phyloP scores from a whole-genome alignment of 2,888 invertebrate genomes.

The Melinaea menophilus region DNA sequence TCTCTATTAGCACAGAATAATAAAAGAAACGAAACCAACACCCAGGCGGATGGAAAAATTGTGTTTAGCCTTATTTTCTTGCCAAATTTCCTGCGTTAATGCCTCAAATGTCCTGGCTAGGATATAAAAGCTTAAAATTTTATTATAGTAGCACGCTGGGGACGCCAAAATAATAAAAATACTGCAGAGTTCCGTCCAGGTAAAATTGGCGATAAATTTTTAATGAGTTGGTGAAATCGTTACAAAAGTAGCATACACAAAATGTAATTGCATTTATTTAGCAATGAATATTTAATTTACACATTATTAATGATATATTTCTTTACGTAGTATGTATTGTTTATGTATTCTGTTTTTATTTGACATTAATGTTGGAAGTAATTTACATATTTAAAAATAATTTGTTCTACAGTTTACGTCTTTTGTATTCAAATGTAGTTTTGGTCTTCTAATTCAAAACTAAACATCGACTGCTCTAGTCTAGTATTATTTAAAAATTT shows the following conservation, averaged over 20 bases:
- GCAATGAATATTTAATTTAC: not conserved
- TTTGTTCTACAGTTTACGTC: too few species aligned
- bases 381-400: too few species aligned
- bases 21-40: too few species aligned
- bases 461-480: not conserved
- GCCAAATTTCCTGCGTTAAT: constrained; percentile 21
- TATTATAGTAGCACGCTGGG: constrained; percentile 27
- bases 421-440: too few species aligned
- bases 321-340: not conserved
- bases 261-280: constrained; percentile 15
- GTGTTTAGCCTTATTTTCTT: constrained; percentile 14
- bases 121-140: constrained; percentile 33
- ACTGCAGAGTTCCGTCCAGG: constrained; percentile 26
- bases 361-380: too few species aligned
- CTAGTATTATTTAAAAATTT: not conserved
- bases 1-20: too few species aligned
- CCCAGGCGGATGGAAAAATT: not conserved
- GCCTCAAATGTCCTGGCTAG: constrained; percentile 26
- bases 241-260: constrained; percentile 18
- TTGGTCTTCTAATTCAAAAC: too few species aligned
- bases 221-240: constrained; percentile 27
- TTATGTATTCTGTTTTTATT: too few species aligned
- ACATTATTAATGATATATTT: not conserved
- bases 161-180: constrained; percentile 29
- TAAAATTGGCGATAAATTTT: constrained; percentile 35